Percentiles rank a stretch among this genome's conserved stretches.
phyloP scores from a whole-genome alignment of 1,140 invertebrate genomes.

The Lepidurus packardi region DNA sequence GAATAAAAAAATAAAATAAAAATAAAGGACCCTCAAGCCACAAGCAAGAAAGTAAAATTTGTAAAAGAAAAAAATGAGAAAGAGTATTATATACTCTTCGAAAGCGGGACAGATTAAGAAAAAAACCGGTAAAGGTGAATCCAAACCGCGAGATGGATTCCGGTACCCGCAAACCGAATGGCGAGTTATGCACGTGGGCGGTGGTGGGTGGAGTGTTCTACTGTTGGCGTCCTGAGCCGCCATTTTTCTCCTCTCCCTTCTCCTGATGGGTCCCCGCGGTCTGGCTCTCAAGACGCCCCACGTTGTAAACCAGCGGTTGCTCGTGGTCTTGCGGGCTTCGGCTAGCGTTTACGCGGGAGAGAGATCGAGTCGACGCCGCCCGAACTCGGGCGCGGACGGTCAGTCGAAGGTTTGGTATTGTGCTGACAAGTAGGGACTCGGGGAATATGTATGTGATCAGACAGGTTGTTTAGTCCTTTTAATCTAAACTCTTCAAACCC shows the following conservation, averaged over 20 bases:
- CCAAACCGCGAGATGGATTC: conserved; percentile 3
- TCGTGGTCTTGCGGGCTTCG: conserved; percentile 13
- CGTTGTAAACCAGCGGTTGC: neutral
- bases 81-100: neutral
- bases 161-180: neutral
- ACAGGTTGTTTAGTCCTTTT: conserved; percentile 13
- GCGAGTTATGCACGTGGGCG: conserved; percentile 5
- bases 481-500: neutral
- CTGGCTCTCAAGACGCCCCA: conserved; percentile 12
- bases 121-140: neutral
- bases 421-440: conserved; percentile 1
- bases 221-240: neutral
- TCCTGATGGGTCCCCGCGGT: conserved; percentile 5
- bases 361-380: conserved; percentile 17
- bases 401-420: conserved; percentile 21
- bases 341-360: conserved; percentile 4
- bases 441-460: conserved; percentile 15
- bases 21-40: neutral
- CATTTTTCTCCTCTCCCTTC: conserved; percentile 5
- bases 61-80: neutral
- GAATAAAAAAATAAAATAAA: neutral
- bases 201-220: conserved; percentile 13
- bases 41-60: neutral
- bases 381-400: conserved; percentile 15
- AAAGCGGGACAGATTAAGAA: neutral